These are phyloP conservation scores for Lordiphosa clarofinis DNA, from an alignment of 1,140 invertebrate genomes.

Conservation along the genomic window DNA sequence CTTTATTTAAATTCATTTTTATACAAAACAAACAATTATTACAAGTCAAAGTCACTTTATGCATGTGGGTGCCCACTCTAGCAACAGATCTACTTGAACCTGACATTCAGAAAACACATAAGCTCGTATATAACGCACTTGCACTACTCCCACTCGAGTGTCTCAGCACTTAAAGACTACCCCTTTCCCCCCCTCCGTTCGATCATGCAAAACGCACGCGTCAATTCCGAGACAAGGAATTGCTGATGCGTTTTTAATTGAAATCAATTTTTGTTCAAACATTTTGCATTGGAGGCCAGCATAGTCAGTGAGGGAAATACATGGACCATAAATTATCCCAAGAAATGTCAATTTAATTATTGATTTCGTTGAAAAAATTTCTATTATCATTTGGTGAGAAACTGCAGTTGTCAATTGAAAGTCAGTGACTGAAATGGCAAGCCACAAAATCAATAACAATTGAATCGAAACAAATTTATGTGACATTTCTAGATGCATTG, in stretches of 20 bases:
- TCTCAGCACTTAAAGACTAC: slow-evolving; percentile 38
- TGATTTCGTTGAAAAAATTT: slow-evolving; percentile 29
- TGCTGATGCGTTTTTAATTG: slow-evolving; percentile 72
- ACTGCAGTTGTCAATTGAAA: slow-evolving; percentile 1
- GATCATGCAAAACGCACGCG: slow-evolving; percentile 12
- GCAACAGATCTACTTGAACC: slow-evolving; percentile 57
- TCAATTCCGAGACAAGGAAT: neutral
- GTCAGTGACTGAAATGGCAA: too few species aligned
- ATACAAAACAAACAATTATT: slow-evolving; percentile 57
- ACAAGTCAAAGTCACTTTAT: slow-evolving; percentile 62
- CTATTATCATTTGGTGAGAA: neutral
- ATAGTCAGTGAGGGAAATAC: slow-evolving; percentile 1
- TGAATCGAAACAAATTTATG: too few species aligned
- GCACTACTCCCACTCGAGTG: slow-evolving; percentile 22
- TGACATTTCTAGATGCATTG: too few species aligned
- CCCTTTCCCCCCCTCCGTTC: too few species aligned
- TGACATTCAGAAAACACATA: slow-evolving; percentile 61
- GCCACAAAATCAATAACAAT: too few species aligned
- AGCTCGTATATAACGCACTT: slow-evolving; percentile 21
- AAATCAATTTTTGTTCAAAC: slow-evolving; percentile 50
- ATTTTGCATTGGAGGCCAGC: slow-evolving; percentile 35
- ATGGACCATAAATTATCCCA: slow-evolving; percentile 45
- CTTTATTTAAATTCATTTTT: slow-evolving; percentile 29
- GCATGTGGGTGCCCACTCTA: slow-evolving; percentile 46
- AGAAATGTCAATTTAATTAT: slow-evolving; percentile 64